Percentiles rank a stretch among this genome's conserved stretches.
phyloP scores from a whole-genome alignment of 2,113 vertebrate species.

The Equus przewalskii region DNA sequence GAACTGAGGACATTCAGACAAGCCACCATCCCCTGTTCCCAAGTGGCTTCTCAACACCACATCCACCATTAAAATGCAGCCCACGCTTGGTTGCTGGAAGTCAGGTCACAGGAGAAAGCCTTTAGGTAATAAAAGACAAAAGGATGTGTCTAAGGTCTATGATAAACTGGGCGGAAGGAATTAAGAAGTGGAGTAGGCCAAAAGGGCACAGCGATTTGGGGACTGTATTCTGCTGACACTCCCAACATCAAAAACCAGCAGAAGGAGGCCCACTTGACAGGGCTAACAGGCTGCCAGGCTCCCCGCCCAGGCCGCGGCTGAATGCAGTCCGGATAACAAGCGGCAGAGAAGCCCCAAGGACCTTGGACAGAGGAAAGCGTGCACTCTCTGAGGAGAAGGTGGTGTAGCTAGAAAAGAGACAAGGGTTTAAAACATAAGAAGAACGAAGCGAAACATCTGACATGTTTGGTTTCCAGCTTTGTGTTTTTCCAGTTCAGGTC shows the following conservation, averaged over 20 bases:
- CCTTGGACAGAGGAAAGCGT: background rate
- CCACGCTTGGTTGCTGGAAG: background rate
- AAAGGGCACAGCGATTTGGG: background rate
- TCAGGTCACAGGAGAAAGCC: background rate
- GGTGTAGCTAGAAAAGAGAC: background rate
- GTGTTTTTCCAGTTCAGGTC: conserved; percentile 10
- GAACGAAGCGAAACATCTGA: background rate
- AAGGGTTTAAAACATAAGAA: background rate
- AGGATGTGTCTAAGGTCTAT: background rate
- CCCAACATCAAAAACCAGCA: background rate
- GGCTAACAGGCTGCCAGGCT: background rate
- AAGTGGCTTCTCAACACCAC: background rate
- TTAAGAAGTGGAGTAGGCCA: background rate
- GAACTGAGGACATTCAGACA: background rate
- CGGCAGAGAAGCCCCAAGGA: background rate
- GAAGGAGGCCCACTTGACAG: background rate
- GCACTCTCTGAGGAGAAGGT: background rate
- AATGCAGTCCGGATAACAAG: background rate
- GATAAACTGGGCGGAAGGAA: background rate
- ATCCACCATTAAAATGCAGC: background rate
- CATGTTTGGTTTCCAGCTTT: conserved; percentile 9
- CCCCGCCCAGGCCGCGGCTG: background rate
- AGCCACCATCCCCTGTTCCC: background rate
- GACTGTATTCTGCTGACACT: background rate
- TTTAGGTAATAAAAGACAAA: background rate